Evolutionary conservation across 2,113 vertebrate genomes (phyloP).

Genomic region (Amphilophus citrinellus): DNA sequence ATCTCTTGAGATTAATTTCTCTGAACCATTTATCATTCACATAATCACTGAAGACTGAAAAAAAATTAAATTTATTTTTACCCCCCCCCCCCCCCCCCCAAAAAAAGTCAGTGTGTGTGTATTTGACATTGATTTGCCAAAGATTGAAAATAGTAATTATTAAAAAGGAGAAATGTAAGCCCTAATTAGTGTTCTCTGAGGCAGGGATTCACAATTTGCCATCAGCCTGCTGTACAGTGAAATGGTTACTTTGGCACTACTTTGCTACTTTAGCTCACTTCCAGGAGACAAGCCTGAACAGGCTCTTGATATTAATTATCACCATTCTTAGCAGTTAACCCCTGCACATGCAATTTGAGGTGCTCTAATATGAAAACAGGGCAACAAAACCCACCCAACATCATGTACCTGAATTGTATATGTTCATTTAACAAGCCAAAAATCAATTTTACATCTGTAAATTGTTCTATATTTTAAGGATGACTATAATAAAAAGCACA

Average conservation of each 20-base stretch:
- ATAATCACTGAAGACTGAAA: background rate
- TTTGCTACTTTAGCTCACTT: no score
- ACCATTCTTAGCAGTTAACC: background rate
- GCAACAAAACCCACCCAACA: background rate
- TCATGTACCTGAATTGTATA: background rate
- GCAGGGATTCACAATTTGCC: background rate
- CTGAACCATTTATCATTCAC: background rate
- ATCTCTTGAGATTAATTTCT: constrained; percentile 19
- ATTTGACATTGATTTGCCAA: background rate
- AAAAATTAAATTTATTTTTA: background rate
- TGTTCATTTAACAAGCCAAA: background rate
- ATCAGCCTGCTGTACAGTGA: background rate
- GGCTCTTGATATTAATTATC: background rate
- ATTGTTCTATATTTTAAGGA: background rate
- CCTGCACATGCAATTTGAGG: background rate
- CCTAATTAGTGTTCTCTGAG: background rate
- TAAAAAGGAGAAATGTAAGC: background rate
- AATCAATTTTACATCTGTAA: background rate
- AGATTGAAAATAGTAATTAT: constrained; percentile 6
- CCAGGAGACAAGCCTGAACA: no score
- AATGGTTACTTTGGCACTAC: background rate
- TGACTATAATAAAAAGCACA: background rate
- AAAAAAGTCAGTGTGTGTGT: background rate
- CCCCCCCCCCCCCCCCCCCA: no score
- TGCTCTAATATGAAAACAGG: no score